Evolutionary conservation across 2,888 invertebrate genomes (phyloP), one percentile per base, ranked within the genome.

Genomic region (Euzophera pinguis): DNA sequence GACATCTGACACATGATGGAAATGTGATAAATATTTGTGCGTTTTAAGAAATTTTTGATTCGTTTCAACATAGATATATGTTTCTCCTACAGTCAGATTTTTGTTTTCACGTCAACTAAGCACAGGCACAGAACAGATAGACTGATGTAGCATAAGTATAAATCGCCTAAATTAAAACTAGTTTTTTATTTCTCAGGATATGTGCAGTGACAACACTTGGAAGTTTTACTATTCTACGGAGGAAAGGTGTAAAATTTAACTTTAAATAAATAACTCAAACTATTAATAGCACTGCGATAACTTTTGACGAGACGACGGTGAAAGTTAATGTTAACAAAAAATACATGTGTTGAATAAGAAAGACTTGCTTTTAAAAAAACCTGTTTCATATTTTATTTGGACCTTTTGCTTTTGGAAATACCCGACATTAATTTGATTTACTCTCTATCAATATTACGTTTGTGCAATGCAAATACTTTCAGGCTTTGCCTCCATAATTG

Each of bases 21-120:
- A 55, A 53, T 50, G 52, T 53, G 53, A 52, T 59, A 65, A 63
- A 68, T 58, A 61, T 53, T 17, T 34, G 29, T 47, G 10, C 16
- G n/a, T 47, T 7, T 45, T 9, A 42, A 42, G 29, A 43, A 12
- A 12, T 6, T 43, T 4, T 13, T 29, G 27, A 22, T 22, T 41
- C 10, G 7, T 6, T 13, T 13, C 13, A 10, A 37, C 35, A 10
- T 34, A 10, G 34, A 34, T 9, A 34, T 34, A 3, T n/a, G n/a
- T n/a, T n/a, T n/a, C n/a, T n/a, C n/a, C n/a, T n/a, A n/a, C n/a
- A n/a, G n/a, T n/a, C n/a, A n/a, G n/a, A n/a, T n/a, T n/a, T n/a
- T n/a, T n/a, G n/a, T n/a, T n/a, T n/a, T n/a, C n/a, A n/a, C n/a
- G n/a, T n/a, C n/a, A n/a, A n/a, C n/a, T n/a, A n/a, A n/a, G n/a